These are phyloP conservation scores for Zoanthus sociatus DNA, from an alignment of 92 coral and sea anemone species.

Conservation along the genomic window DNA sequence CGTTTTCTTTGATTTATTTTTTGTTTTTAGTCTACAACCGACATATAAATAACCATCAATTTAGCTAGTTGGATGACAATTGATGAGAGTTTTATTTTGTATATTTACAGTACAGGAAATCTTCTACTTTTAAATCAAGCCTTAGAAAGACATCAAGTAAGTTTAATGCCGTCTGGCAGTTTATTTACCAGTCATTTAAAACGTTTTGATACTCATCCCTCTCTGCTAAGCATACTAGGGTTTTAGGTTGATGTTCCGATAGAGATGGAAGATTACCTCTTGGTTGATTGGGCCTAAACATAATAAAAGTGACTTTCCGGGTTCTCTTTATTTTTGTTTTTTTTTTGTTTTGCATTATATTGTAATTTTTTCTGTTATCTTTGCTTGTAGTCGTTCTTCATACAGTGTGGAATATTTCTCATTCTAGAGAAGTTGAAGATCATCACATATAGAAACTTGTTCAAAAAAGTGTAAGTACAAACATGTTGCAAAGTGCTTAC, in stretches of 20 bases:
- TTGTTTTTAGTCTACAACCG: neutral
- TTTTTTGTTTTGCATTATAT: neutral
- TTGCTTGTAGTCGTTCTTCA: conserved; percentile 78
- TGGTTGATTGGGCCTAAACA: no score
- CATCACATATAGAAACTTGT: conserved; percentile 95
- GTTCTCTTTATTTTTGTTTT: neutral
- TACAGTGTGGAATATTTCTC: conserved; percentile 95
- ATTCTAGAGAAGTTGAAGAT: conserved; percentile 95
- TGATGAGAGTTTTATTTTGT: neutral
- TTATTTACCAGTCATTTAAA: no score
- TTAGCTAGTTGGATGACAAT: neutral
- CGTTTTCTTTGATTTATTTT: no score
- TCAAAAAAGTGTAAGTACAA: conserved; percentile 96
- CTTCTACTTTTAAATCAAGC: conserved; percentile 88
- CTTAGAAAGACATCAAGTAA: conserved; percentile 90
- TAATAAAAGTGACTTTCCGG: neutral
- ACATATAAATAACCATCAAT: neutral
- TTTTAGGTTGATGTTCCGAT: no score
- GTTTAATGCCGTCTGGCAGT: neutral
- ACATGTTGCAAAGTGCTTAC: neutral
- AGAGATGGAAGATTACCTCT: no score
- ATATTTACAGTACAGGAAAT: conserved; percentile 82
- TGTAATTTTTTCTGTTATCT: neutral
- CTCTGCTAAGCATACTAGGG: no score
- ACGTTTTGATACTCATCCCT: no score